Evolutionary conservation across 2,797 vertebrate species (phyloP).

Genomic region (Arctocebus calabarensis): DNA sequence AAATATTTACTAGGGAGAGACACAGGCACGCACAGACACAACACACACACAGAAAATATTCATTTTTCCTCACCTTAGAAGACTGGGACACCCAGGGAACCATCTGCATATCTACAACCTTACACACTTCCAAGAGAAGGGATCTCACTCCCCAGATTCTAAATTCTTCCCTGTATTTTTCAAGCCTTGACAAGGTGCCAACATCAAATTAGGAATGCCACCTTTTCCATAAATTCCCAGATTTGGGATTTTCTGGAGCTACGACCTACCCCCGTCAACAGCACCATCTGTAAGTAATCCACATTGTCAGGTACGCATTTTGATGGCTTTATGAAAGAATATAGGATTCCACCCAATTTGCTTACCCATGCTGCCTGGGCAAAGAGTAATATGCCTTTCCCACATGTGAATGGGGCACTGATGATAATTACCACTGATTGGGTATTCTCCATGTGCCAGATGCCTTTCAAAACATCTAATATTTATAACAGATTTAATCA

Average conservation of each 20-base stretch:
- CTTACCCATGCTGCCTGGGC: not conserved
- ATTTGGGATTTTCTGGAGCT: not conserved
- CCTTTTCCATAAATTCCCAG: not conserved
- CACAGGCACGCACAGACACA: not conserved
- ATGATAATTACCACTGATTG: conserved; percentile 43
- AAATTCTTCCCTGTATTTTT: not conserved
- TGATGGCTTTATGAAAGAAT: conserved; percentile 36
- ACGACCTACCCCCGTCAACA: accelerated
- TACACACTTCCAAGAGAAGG: not conserved
- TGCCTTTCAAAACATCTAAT: conserved; percentile 55
- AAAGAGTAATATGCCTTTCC: not conserved
- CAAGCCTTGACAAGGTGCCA: not conserved
- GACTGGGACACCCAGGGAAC: not conserved
- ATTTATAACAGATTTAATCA: conserved; percentile 62
- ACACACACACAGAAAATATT: not conserved
- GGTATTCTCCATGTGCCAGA: not conserved
- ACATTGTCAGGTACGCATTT: not conserved
- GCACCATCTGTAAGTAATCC: too few relatives aligned
- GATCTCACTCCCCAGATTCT: not conserved
- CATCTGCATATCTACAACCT: not conserved
- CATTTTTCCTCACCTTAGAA: not conserved
- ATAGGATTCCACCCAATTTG: not conserved
- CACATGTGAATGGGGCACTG: conserved; percentile 36
- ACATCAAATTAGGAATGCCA: not conserved
- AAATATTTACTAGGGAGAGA: conserved; percentile 27